Evolutionary conservation across 1,140 invertebrate species (phyloP), one percentile per base, ranked within the genome.

Genomic region (Trichonephila clavata): DNA sequence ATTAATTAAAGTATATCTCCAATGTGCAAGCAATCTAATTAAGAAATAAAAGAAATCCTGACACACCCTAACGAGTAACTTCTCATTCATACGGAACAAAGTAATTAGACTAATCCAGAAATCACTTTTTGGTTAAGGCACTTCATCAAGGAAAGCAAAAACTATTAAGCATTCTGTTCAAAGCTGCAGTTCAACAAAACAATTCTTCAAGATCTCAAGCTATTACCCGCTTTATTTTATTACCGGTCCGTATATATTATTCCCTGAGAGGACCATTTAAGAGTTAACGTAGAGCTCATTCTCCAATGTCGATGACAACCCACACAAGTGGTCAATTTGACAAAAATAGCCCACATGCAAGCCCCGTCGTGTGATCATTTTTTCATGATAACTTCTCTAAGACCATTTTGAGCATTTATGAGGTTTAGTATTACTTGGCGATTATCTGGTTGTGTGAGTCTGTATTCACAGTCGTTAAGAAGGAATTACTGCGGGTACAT

Each of bases 381-480:
- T 86, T 86, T 86, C 84, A 86, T 63, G 60, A n/a, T 39, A 88
- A 39, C 61, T 6, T 88, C 39, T 68, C 61, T 88, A 18, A 43
- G 61, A 68, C 86, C 86, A 88, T 88, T 50, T 88, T 88, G 61
- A 32, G 63, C 43, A 43, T 88, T 87, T 88, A 68, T 43, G 61
- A 27, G 63, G 27, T 86, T 86, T 63, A 50, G 61, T 88, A 68
- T 20, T 16, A 27, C 86, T 68, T 43, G 86, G 24, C 84, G 39
- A 68, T 88, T 71, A 71, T 50, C 32, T 21, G 63, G 63, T 77
- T 77, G 71, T 39, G 32, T 60, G 27, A 60, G 86, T 88, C 32
- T 88, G 43, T 63, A 68, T 63, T 63, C 27, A 68, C 39, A 88
- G 63, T 71, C 86, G 86, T 88, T 88, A 88, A 88, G 63, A 68